phyloP scores from a whole-genome alignment of 2,888 invertebrate genomes.

The Apantesis nais region DNA sequence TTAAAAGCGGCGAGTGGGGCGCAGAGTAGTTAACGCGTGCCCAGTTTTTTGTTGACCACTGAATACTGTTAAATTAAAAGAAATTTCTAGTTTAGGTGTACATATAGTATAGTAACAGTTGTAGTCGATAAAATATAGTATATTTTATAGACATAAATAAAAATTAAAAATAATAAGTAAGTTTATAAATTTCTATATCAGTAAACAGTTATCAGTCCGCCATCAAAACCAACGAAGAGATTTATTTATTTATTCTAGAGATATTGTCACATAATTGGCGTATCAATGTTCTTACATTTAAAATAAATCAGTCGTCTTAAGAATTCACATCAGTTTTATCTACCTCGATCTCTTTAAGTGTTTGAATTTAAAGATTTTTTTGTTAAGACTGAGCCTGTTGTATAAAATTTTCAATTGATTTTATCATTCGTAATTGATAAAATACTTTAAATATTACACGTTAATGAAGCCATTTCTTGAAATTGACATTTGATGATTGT shows the following conservation, averaged over 20 bases:
- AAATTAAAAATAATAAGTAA: not conserved
- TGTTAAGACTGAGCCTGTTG: conserved; percentile 54
- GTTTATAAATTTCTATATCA: not conserved
- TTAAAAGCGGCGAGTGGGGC: conserved; percentile 50
- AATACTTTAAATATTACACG: conserved; percentile 55
- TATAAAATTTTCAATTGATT: conserved; percentile 57
- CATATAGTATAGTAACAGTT: not conserved
- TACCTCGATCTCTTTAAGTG: conserved; percentile 57
- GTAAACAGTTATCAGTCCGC: conserved; percentile 32
- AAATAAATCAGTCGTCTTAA: conserved; percentile 66
- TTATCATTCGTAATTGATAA: conserved; percentile 62
- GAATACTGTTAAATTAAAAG: conserved; percentile 53
- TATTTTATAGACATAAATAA: not conserved
- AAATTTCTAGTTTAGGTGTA: conserved; percentile 24
- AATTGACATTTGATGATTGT: conserved; percentile 35
- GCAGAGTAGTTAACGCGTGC: conserved; percentile 74
- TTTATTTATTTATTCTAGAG: conserved; percentile 18
- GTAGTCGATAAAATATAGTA: not conserved
- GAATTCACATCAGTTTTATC: conserved; percentile 61
- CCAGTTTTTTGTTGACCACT: conserved; percentile 78
- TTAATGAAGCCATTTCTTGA: conserved; percentile 49
- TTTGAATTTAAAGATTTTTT: conserved; percentile 55
- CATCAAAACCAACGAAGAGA: conserved; percentile 39
- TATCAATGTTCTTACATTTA: conserved; percentile 57
- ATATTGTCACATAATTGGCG: conserved; percentile 51